A percentile compares a stretch with the other conserved stretches of the same genome.
These are phyloP conservation scores for Dioctria rufipes DNA, from an alignment of 2,888 invertebrate species.

Conservation along the genomic window DNA sequence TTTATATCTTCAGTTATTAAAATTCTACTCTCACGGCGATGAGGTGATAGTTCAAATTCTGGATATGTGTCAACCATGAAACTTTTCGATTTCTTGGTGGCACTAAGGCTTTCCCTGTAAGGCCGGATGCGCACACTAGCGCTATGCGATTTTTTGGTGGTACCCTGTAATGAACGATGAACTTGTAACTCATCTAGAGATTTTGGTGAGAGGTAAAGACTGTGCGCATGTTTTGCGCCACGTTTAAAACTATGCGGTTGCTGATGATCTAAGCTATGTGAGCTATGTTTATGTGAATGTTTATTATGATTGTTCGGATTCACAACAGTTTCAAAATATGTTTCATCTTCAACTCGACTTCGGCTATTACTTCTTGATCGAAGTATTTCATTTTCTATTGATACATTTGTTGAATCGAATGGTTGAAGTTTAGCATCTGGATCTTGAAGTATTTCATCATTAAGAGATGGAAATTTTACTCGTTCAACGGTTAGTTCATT, in stretches of 20 bases:
- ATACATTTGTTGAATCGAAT: slow-evolving; percentile 67
- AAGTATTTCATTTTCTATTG: slow-evolving; percentile 68
- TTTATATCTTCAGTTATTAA: slow-evolving; percentile 69
- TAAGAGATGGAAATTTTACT: slow-evolving; percentile 70
- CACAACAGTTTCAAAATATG: slow-evolving; percentile 66
- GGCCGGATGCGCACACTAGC: slow-evolving; percentile 70
- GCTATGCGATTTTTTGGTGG: slow-evolving; percentile 68
- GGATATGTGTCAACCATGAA: slow-evolving; percentile 69
- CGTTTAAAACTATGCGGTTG: slow-evolving; percentile 69
- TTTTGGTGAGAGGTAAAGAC: slow-evolving; percentile 70
- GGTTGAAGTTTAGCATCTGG: slow-evolving; percentile 63
- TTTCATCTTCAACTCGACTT: slow-evolving; percentile 67
- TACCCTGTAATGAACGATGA: slow-evolving; percentile 68
- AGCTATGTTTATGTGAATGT: slow-evolving; percentile 69
- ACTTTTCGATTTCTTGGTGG: slow-evolving; percentile 71
- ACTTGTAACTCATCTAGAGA: slow-evolving; percentile 70
- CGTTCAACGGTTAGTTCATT: slow-evolving; percentile 65
- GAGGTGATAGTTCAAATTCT: slow-evolving; percentile 70
- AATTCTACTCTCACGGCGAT: slow-evolving; percentile 67
- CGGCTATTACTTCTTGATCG: slow-evolving; percentile 70
- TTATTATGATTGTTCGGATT: slow-evolving; percentile 6
- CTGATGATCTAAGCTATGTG: slow-evolving; percentile 70
- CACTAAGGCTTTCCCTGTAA: slow-evolving; percentile 69
- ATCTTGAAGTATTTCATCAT: slow-evolving; percentile 69
- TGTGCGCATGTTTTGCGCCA: slow-evolving; percentile 69